Percentiles rank a stretch among this genome's conserved stretches.
Evolutionary conservation across 2,888 invertebrate genomes (phyloP).

Genomic region (Opisthograptis luteolata): DNA sequence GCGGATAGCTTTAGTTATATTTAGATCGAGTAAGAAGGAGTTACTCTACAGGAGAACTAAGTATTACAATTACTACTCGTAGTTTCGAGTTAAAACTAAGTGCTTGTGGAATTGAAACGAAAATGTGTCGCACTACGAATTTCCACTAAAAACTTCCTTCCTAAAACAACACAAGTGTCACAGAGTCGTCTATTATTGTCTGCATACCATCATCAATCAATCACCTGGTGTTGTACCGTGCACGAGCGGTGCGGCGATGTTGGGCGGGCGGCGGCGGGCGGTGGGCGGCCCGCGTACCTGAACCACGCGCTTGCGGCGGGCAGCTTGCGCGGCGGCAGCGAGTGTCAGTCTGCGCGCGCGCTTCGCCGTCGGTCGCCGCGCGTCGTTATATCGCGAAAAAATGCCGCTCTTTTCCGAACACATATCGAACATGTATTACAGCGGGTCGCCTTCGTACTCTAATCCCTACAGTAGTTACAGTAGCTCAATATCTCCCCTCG

Average conservation of each 20-base stretch:
- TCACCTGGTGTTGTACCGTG: slow-evolving; percentile 61
- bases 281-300: slow-evolving; percentile 40
- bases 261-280: slow-evolving; percentile 42
- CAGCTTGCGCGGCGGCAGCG: slow-evolving; percentile 53
- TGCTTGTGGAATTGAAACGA: slow-evolving; percentile 8
- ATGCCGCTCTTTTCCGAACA: slow-evolving; percentile 90
- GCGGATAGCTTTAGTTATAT: slow-evolving; percentile 43
- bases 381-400: slow-evolving; percentile 46
- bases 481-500: slow-evolving; percentile 69
- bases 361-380: slow-evolving; percentile 53
- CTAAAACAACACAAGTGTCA: slow-evolving; percentile 53
- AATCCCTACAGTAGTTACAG: slow-evolving; percentile 73
- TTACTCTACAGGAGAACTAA: slow-evolving; percentile 2
- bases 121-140: slow-evolving; percentile 26
- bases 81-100: too few species aligned
- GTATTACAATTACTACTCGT: too few species aligned
- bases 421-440: slow-evolving; percentile 85
- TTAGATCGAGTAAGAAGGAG: slow-evolving; percentile 23
- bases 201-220: slow-evolving; percentile 74
- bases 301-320: slow-evolving; percentile 43
- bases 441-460: slow-evolving; percentile 76
- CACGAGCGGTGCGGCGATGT: slow-evolving; percentile 26
- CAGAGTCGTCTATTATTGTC: slow-evolving; percentile 65
- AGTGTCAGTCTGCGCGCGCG: slow-evolving; percentile 65
- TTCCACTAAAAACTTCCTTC: slow-evolving; percentile 50